Conservation (phyloP, 2,888 invertebrate genomes). For the Timandra comae region DNA sequence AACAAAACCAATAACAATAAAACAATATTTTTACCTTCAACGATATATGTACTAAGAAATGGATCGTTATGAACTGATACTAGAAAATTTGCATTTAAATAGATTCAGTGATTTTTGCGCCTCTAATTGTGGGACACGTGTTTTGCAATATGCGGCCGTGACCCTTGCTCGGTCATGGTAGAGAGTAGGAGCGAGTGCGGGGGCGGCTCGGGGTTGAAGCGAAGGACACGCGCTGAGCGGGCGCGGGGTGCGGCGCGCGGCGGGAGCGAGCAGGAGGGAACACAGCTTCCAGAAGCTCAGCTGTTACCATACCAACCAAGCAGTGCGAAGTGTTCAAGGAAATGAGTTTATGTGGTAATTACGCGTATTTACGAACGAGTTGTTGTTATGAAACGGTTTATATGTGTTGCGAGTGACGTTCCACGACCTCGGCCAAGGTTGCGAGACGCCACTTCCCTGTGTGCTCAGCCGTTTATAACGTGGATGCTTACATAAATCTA, state of each 20-base stretch:
- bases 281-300: constrained; percentile 15
- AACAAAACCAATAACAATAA: too few relatives aligned
- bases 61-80: too few relatives aligned
- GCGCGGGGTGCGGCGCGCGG: constrained; percentile 19
- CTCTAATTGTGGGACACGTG: constrained; percentile 39
- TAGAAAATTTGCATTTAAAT: too few relatives aligned
- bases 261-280: constrained; percentile 6
- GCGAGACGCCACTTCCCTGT: constrained; percentile 66
- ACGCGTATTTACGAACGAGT: constrained; percentile 35
- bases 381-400: constrained; percentile 63
- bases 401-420: constrained; percentile 66
- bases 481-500: constrained; percentile 41
- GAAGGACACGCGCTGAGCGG: constrained; percentile 32
- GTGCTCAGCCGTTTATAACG: constrained; percentile 59
- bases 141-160: constrained; percentile 61
- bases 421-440: constrained; percentile 71
- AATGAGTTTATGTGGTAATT: constrained; percentile 29
- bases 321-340: constrained; percentile 23
- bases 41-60: too few relatives aligned
- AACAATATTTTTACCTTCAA: too few relatives aligned
- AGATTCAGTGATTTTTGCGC: too few relatives aligned
- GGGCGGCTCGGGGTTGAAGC: constrained; percentile 38
- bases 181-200: constrained; percentile 30
- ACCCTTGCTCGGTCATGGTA: constrained; percentile 60
- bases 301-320: constrained; percentile 28